Evolutionary conservation across 2,113 vertebrate genomes (phyloP).

Genomic region (Tylochromis polylepis): DNA sequence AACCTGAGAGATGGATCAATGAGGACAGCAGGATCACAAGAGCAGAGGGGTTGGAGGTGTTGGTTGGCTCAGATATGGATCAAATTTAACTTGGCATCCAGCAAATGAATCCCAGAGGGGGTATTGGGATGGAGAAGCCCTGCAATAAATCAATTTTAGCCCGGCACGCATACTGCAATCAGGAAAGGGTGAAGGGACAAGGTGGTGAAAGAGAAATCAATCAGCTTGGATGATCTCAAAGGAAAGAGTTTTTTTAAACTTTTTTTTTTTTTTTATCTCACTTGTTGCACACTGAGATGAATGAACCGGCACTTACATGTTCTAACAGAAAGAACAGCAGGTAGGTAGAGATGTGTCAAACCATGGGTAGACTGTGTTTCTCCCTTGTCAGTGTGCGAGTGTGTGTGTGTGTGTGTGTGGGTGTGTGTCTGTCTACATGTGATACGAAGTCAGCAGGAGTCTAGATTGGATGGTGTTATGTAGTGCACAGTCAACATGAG

Average conservation of each 20-base stretch:
- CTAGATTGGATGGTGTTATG: conserved; percentile 6
- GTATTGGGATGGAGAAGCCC: conserved; percentile 7
- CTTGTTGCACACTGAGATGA: neutral
- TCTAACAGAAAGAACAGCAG: neutral
- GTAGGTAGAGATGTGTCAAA: conserved; percentile 10
- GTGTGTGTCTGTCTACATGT: neutral
- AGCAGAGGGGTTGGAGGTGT: conserved; percentile 20
- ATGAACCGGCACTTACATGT: neutral
- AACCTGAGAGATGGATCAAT: conserved; percentile 47
- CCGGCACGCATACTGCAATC: conserved; percentile 22
- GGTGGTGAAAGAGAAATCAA: conserved; percentile 8
- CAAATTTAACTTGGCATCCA: conserved; percentile 51
- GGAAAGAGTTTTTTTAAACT: neutral
- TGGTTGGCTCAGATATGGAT: conserved; percentile 52
- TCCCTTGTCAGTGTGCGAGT: neutral
- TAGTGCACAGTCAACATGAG: conserved; percentile 24
- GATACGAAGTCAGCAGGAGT: neutral
- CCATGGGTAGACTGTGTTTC: neutral
- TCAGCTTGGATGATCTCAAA: conserved; percentile 31
- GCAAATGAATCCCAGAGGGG: conserved; percentile 40
- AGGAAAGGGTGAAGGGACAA: conserved; percentile 3
- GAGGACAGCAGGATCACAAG: conserved; percentile 41
- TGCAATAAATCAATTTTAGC: conserved; percentile 42
- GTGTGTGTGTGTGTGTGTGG: neutral
- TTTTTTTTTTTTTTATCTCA: neutral